Conservation (phyloP, 2,888 invertebrate species). For the Pollenia griseotomentosa region DNA sequence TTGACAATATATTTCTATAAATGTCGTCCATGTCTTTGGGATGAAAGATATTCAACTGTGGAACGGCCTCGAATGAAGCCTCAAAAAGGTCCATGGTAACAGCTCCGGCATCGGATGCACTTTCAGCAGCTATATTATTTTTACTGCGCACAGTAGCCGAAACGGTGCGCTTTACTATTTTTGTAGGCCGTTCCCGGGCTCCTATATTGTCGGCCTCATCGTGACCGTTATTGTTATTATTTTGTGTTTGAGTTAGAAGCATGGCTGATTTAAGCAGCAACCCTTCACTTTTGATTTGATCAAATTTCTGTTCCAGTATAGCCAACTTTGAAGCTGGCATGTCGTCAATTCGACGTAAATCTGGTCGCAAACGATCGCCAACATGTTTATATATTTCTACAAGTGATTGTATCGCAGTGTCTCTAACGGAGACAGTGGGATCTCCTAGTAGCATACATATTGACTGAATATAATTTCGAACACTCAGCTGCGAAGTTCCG, state of each 20-base stretch:
- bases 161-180: conserved; percentile 84
- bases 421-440: conserved; percentile 93
- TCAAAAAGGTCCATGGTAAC: conserved; percentile 95
- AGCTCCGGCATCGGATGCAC: conserved; percentile 89
- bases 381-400: conserved; percentile 97
- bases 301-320: conserved; percentile 92
- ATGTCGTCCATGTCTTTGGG: conserved; percentile 93
- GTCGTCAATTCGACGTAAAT: conserved; percentile 91
- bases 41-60: conserved; percentile 93
- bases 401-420: conserved; percentile 93
- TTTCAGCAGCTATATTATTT: conserved; percentile 75
- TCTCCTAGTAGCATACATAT: conserved; percentile 94
- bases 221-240: conserved; percentile 77
- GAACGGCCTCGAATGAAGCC: conserved; percentile 92
- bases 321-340: conserved; percentile 90
- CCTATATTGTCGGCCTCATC: conserved; percentile 85
- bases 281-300: conserved; percentile 92
- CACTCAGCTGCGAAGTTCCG: conserved; percentile 92
- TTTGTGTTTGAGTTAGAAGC: conserved; percentile 68
- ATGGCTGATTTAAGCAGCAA: conserved; percentile 90
- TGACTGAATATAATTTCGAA: conserved; percentile 92
- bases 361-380: conserved; percentile 91
- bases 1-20: conserved; percentile 89
- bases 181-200: conserved; percentile 82
- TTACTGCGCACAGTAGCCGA: conserved; percentile 80